Conservation (phyloP, 2,888 invertebrate genomes). For the Heliconius cydno region DNA sequence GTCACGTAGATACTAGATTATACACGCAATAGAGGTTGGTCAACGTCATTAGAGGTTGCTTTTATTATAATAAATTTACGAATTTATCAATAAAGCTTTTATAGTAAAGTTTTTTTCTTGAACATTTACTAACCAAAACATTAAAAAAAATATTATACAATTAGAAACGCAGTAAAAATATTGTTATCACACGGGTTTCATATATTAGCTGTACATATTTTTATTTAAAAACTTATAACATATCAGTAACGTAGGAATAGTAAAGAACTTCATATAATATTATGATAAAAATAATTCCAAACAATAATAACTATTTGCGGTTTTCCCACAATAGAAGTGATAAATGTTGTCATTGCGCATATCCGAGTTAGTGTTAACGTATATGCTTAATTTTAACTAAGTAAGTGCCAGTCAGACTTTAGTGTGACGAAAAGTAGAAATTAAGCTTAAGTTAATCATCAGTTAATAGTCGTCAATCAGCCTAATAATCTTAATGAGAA, state of each 20-base stretch:
- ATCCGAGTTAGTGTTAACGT: constrained; percentile 7
- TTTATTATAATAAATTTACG: background rate
- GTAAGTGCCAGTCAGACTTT: background rate
- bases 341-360: constrained; percentile 27
- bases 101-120: background rate
- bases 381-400: background rate
- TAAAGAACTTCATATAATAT: background rate
- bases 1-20: constrained; percentile 8
- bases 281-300: constrained; percentile 27
- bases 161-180: background rate
- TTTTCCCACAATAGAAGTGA: constrained; percentile 39
- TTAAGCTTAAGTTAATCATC: no score
- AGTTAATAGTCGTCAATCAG: no score
- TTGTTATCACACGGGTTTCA: background rate
- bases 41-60: background rate
- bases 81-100: background rate
- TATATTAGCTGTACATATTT: no score
- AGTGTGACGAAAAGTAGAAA: background rate
- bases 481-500: no score
- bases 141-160: constrained; percentile 1
- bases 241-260: background rate
- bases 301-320: constrained; percentile 30
- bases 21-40: background rate
- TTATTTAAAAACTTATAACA: no score
- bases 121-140: background rate